phyloP scores from a whole-genome alignment of 2,888 invertebrate genomes.

The Andrena trimmerana region DNA sequence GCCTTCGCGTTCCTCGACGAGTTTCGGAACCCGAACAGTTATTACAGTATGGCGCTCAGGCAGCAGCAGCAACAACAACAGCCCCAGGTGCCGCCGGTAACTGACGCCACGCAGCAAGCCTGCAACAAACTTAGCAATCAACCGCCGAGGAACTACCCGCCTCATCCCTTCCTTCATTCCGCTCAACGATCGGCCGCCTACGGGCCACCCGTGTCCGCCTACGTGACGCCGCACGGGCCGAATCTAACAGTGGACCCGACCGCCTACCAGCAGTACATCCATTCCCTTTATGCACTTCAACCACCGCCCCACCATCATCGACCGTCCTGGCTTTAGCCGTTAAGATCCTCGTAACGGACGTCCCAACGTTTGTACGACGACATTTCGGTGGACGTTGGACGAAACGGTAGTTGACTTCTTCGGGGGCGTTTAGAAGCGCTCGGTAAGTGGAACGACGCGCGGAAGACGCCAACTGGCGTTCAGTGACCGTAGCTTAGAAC shows the following conservation, averaged over 20 bases:
- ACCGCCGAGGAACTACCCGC: slow-evolving; percentile 78
- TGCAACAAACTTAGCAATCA: slow-evolving; percentile 82
- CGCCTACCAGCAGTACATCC: slow-evolving; percentile 83
- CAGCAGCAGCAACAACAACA: slow-evolving; percentile 73
- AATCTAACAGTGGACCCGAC: slow-evolving; percentile 82
- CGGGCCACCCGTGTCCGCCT: slow-evolving; percentile 82
- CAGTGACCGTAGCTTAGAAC: no score
- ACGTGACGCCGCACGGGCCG: slow-evolving; percentile 82
- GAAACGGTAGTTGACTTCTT: slow-evolving; percentile 6
- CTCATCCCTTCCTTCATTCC: slow-evolving; percentile 82
- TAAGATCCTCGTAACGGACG: slow-evolving; percentile 60
- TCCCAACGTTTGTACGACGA: slow-evolving; percentile 38
- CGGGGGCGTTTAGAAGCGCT: no score
- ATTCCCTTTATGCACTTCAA: slow-evolving; percentile 82
- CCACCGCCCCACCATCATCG: slow-evolving; percentile 83
- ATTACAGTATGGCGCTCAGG: slow-evolving; percentile 81
- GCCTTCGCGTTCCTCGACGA: slow-evolving; percentile 83
- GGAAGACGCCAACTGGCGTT: no score
- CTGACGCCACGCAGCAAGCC: slow-evolving; percentile 70
- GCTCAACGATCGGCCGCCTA: slow-evolving; percentile 81
- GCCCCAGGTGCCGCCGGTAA: slow-evolving; percentile 71
- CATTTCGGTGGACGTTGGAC: slow-evolving; percentile 44
- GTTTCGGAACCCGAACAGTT: slow-evolving; percentile 82
- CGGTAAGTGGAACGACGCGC: no score
- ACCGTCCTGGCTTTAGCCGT: slow-evolving; percentile 84